Conservation (phyloP, 2,797 vertebrate species). For the Trachops cirrhosus region DNA sequence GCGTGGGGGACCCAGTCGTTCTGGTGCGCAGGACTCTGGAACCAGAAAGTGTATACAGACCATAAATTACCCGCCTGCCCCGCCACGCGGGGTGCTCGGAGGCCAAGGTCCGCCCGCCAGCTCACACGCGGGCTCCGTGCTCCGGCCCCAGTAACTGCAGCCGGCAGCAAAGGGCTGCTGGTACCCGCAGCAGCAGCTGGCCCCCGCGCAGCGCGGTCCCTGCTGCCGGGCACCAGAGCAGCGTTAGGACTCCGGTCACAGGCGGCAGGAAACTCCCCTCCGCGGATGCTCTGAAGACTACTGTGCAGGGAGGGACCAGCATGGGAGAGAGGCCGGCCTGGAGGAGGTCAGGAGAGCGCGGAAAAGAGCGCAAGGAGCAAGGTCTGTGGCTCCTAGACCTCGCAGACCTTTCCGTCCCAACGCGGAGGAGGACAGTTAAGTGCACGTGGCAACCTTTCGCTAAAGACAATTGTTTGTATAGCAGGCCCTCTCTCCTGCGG, state of each 20-base stretch:
- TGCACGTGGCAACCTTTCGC: background rate
- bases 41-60: constrained; percentile 93
- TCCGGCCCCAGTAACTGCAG: constrained; percentile 78
- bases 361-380: background rate
- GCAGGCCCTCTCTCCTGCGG: background rate
- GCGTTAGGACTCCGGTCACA: constrained; percentile 76
- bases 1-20: constrained; percentile 85
- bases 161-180: constrained; percentile 76
- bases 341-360: background rate
- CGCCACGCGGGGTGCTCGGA: constrained; percentile 70
- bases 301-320: rapidly evolving
- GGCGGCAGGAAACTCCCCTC: constrained; percentile 77
- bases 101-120: constrained; percentile 62
- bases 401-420: rapidly evolving
- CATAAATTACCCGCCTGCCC: constrained; percentile 87
- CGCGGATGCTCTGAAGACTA: constrained; percentile 52
- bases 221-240: constrained; percentile 75
- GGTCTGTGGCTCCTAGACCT: background rate
- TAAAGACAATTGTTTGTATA: background rate
- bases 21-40: constrained; percentile 89
- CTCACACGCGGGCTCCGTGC: constrained; percentile 72
- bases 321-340: background rate
- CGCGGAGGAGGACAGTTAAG: background rate
- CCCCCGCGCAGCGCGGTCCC: constrained; percentile 79
- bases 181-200: constrained; percentile 74